A percentile compares a stretch with the other conserved stretches of the same genome.
Conservation (phyloP, 1,140 invertebrate genomes). For the Adoxophyes honmai region DNA sequence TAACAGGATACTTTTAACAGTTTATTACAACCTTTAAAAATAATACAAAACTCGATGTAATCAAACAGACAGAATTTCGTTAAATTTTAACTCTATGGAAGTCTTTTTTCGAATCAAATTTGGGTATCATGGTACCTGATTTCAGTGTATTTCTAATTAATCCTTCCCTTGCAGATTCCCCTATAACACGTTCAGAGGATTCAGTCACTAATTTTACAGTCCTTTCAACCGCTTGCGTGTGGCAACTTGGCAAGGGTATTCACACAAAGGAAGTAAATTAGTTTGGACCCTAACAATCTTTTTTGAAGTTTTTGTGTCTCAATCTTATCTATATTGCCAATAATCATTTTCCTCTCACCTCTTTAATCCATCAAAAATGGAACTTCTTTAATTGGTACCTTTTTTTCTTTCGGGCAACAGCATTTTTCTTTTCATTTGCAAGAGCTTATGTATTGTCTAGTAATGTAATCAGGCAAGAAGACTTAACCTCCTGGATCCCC, state of each 20-base stretch:
- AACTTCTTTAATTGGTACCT: too few species aligned
- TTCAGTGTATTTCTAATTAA: neutral
- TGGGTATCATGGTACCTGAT: neutral
- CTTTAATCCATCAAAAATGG: conserved; percentile 15
- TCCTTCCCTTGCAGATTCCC: neutral
- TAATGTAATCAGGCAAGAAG: too few species aligned
- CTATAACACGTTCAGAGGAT: neutral
- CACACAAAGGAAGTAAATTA: neutral
- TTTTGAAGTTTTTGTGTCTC: neutral
- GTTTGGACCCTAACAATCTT: neutral
- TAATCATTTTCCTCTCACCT: conserved; percentile 8
- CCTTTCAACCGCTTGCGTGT: neutral
- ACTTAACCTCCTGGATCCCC: too few species aligned
- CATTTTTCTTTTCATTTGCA: too few species aligned
- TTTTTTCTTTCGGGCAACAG: too few species aligned
- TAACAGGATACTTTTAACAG: neutral
- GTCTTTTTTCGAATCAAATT: neutral
- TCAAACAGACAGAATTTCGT: neutral
- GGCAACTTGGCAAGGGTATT: neutral
- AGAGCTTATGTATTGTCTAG: too few species aligned
- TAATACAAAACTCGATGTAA: neutral
- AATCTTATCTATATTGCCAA: neutral
- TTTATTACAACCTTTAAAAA: neutral
- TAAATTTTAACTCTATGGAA: neutral
- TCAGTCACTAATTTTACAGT: neutral